These are phyloP conservation scores for Sander lucioperca DNA, from an alignment of 2,113 vertebrate genomes.

Conservation along the genomic window DNA sequence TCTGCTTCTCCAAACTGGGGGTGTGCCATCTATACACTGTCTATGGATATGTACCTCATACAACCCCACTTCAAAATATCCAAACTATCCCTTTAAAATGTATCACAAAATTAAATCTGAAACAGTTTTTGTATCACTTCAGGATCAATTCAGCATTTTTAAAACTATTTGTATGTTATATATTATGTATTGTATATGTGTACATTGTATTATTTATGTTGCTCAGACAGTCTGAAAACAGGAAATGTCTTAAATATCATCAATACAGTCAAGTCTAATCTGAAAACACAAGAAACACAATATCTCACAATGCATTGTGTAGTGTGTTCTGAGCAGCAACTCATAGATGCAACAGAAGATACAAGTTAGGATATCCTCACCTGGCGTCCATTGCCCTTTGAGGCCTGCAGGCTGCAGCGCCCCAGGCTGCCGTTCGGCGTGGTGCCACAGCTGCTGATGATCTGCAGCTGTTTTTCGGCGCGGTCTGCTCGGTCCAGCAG, in stretches of 20 bases:
- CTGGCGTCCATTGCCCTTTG: conserved; percentile 85
- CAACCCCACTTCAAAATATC: no score
- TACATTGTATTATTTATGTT: not conserved
- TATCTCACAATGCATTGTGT: not conserved
- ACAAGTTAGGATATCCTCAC: conserved; percentile 58
- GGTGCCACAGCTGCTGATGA: conserved; percentile 97
- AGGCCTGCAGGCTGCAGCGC: conserved; percentile 88
- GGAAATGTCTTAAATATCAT: not conserved
- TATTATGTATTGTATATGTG: not conserved
- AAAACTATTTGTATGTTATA: no score
- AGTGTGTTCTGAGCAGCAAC: not conserved
- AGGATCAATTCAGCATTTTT: no score
- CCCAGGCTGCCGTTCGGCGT: conserved; percentile 95
- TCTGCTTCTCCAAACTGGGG: no score
- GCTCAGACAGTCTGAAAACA: not conserved
- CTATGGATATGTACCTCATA: no score
- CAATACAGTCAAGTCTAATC: not conserved
- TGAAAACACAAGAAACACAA: not conserved
- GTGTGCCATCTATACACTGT: no score
- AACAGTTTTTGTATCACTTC: not conserved
- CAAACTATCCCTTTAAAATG: no score
- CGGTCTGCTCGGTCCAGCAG: conserved; percentile 96
- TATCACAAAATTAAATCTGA: not conserved
- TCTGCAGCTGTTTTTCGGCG: conserved; percentile 96
- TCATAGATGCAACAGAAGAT: not conserved